These are phyloP conservation scores for Strigamia maritima DNA, from an alignment of 2,888 invertebrate genomes.

Conservation along the genomic window DNA sequence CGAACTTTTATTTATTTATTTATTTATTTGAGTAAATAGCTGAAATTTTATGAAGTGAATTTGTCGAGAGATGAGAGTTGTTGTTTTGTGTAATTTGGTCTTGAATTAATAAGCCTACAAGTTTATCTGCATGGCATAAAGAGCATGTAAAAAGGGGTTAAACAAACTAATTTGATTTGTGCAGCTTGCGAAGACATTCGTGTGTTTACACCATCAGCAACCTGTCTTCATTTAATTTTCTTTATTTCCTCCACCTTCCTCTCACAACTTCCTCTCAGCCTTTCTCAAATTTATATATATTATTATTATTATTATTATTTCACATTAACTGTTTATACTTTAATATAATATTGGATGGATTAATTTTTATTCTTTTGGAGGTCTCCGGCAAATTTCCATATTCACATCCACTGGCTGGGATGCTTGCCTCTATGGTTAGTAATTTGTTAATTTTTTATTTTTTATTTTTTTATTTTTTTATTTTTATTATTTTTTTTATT, in stretches of 20 bases:
- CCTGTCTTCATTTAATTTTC: conserved; percentile 36
- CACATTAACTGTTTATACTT: conserved; percentile 38
- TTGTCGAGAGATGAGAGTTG: background rate
- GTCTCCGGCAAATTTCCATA: conserved; percentile 61
- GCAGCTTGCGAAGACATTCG: conserved; percentile 18
- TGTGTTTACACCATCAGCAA: conserved; percentile 20
- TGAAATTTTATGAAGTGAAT: background rate
- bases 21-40: background rate
- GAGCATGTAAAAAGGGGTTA: conserved; percentile 1
- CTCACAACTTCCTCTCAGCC: conserved; percentile 39
- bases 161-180: conserved; percentile 16
- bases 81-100: background rate
- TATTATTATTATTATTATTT: conserved; percentile 40
- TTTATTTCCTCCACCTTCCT: conserved; percentile 38
- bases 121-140: conserved; percentile 4
- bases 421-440: conserved; percentile 38
- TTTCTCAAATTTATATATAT: conserved; percentile 41
- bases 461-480: background rate
- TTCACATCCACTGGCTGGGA: conserved; percentile 42
- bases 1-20: background rate
- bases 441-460: conserved; percentile 2
- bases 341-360: conserved; percentile 38
- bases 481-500: background rate
- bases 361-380: conserved; percentile 56
- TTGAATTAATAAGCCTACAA: background rate